These are phyloP conservation scores for Capitella teleta DNA, from an alignment of 1,140 invertebrate genomes.

Conservation along the genomic window DNA sequence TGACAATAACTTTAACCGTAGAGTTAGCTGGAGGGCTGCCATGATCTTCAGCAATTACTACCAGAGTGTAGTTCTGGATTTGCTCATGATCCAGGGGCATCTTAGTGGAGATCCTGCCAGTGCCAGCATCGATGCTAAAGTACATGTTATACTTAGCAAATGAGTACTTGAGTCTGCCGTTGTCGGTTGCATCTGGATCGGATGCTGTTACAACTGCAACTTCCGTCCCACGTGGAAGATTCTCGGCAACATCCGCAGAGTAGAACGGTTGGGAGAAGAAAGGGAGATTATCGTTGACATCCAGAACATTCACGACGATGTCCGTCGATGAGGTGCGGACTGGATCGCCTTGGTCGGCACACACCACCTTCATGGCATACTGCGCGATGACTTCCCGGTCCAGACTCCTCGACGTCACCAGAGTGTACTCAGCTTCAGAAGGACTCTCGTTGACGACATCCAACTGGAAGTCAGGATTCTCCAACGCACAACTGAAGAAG, in stretches of 20 bases:
- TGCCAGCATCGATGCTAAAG: neutral
- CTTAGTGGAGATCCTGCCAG: neutral
- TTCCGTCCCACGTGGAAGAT: neutral
- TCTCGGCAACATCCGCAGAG: conserved; percentile 5
- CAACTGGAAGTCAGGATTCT: neutral
- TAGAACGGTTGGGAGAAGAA: neutral
- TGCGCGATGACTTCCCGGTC: neutral
- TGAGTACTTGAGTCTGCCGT: neutral
- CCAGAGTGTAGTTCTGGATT: neutral
- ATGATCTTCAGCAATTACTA: conserved; percentile 69
- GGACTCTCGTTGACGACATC: neutral
- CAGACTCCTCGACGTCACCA: neutral
- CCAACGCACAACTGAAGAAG: neutral
- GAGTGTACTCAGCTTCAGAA: conserved; percentile 2
- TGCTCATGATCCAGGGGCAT: neutral
- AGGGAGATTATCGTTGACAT: conserved; percentile 3
- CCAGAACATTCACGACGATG: neutral
- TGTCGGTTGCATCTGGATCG: neutral
- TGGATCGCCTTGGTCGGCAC: neutral
- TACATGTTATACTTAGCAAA: neutral
- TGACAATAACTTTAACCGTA: conserved; percentile 63
- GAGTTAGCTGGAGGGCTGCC: conserved; percentile 63
- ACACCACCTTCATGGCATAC: neutral
- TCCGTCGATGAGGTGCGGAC: neutral
- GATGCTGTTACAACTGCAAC: conserved; percentile 2